Conservation (phyloP, 2,113 vertebrate species). For the Charadrius vociferus region DNA sequence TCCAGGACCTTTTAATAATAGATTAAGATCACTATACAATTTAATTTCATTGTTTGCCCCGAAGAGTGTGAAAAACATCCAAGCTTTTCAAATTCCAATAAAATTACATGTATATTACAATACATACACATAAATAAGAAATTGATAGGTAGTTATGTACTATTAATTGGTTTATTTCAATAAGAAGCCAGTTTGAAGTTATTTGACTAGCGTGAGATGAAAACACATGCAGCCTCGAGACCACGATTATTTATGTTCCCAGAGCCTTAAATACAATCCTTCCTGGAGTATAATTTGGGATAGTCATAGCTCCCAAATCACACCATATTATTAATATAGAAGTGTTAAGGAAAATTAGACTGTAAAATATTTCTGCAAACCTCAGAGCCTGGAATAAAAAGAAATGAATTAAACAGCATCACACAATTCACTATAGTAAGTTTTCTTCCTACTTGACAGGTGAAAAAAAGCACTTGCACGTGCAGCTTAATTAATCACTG, state of each 20-base stretch:
- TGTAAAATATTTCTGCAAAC: slow-evolving; percentile 62
- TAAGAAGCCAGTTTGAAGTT: not conserved
- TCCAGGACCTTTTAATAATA: slow-evolving; percentile 79
- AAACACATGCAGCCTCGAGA: not conserved
- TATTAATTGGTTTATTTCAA: slow-evolving; percentile 15
- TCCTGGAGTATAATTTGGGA: not conserved
- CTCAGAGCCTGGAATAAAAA: slow-evolving; percentile 42
- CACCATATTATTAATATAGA: not conserved
- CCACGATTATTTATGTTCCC: not conserved
- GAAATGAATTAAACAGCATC: slow-evolving; percentile 63
- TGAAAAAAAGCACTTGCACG: slow-evolving; percentile 88
- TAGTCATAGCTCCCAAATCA: slow-evolving; percentile 26
- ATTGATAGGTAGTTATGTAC: slow-evolving; percentile 12
- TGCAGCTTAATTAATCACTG: slow-evolving; percentile 90
- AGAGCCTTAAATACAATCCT: not conserved
- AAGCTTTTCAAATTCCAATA: slow-evolving; percentile 63
- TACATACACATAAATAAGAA: slow-evolving; percentile 42
- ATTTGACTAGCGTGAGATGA: not conserved
- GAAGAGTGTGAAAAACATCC: slow-evolving; percentile 26
- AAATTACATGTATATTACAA: slow-evolving; percentile 53
- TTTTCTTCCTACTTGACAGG: slow-evolving; percentile 84
- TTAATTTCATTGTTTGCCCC: slow-evolving; percentile 74
- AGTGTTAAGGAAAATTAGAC: slow-evolving; percentile 47
- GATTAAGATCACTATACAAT: slow-evolving; percentile 82
- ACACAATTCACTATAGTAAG: slow-evolving; percentile 69